Base-by-base conservation (phyloP, 2,113 vertebrate genomes). In the Heteronetta atricapilla region DNA sequence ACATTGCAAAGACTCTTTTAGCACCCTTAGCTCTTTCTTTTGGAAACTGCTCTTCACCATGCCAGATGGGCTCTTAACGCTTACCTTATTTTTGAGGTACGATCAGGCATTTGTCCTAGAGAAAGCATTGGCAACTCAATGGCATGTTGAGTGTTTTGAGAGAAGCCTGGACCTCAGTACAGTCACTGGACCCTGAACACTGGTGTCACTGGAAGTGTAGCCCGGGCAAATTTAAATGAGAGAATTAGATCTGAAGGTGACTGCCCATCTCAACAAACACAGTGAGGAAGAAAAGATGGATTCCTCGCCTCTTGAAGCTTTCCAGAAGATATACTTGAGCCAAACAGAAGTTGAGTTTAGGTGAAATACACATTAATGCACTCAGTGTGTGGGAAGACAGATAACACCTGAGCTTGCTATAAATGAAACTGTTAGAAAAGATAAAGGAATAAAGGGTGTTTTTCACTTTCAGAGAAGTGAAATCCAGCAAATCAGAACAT, bases 401-500 rank as follows among this genome's bases (percentile, higher is more conserved):
- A 8, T 90, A 93, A 75, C 29, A 86, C 76, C 56, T 93, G 69
- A 93, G 19, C 25, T 67, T 88, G 52, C 75, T 94, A 50, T 80
- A 89, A 92, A 44, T 86, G 56, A 95, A 93, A 59, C 66, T 81
- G 33, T 88, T 74, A 86, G 33, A 72, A 52, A 70, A 69, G 33
- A 60, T 88, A 67, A 91, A 85, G 22, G 64, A 94, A 64, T 70
- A 80, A 87, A 77, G 33, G 8, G 42, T 94, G 42, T 7, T 95
- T 94, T 94, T 83, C 56, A 60, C 42, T 72, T 95, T 86, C 60
- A 78, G 50, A 90, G 15, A 50, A 81, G 21, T 77, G 76, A 92
- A 94, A 92, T 94, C 60, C 42, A 67, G 60, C 34, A 88, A 91
- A 90, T 89, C 44, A 88, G 60, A 90, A 68, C 26, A 44, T 66